Evolutionary conservation across 2,797 vertebrate species (phyloP).

Genomic region (Steatocranus sp.): DNA sequence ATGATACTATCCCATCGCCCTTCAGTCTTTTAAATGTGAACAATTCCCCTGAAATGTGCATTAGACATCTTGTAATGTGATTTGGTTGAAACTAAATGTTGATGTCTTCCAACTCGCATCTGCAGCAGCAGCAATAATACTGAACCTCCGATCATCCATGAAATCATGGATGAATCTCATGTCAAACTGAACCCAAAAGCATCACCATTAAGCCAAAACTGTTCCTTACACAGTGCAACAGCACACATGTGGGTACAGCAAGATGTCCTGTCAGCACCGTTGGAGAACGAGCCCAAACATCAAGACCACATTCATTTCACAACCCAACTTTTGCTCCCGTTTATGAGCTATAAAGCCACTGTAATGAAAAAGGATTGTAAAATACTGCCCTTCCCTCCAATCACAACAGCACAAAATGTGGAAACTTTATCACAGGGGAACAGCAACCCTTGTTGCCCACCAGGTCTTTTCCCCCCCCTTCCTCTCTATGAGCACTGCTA

Average conservation of each 20-base stretch:
- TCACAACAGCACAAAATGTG: conserved; percentile 18
- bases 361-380: neutral
- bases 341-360: conserved; percentile 44
- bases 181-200: neutral
- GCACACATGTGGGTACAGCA: neutral
- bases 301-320: conserved; percentile 15
- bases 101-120: neutral
- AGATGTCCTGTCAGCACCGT: conserved; percentile 20
- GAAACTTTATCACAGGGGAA: conserved; percentile 16
- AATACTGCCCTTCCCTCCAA: neutral
- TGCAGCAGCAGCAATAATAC: neutral
- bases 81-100: neutral
- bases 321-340: conserved; percentile 24
- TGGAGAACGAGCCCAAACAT: conserved; percentile 12
- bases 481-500: neutral
- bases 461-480: neutral
- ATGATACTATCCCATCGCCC: conserved; percentile 31
- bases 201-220: neutral
- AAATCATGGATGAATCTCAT: neutral
- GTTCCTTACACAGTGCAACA: neutral
- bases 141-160: neutral
- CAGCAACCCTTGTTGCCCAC: neutral
- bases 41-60: neutral
- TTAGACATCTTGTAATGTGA: neutral
- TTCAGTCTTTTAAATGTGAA: conserved; percentile 46